Base-by-base conservation (phyloP, 2,797 vertebrate species). In the Chelonia mydas region DNA sequence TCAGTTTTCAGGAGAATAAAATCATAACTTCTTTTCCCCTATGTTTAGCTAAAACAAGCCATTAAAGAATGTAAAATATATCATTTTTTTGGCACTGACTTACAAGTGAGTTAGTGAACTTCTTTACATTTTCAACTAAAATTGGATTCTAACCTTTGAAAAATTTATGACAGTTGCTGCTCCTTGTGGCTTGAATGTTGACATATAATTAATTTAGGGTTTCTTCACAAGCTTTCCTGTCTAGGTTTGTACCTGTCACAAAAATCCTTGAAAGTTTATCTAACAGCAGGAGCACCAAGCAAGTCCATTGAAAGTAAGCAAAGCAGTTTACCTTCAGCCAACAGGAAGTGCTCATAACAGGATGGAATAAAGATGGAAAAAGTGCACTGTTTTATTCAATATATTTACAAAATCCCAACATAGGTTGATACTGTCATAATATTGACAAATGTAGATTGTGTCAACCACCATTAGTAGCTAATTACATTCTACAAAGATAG, bases 181-280 rank as follows among this genome's bases (percentile, higher is more conserved):
- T 98, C 98, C 98, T 98, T 98, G 97, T 98, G 98, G 98, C 98
- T 98, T 98, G 97, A 98, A 97, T 97, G 98, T 97, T 98, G 98
- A 97, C 97, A 96, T 98, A 98, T 98, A 98, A 98, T 98, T 98
- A 98, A 98, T 98, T 98, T 98, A 96, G 96, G 95, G 97, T 98
- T 98, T 98, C 98, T 97, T 98, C 97, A 88, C 79, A 94, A 97
- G 96, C 96, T 97, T 98, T 98, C 97, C 97, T 98, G 97, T 97
- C 97, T 97, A 97, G 94, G 96, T 98, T 98, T 98, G 97, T 98
- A 98, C 97, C 97, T 98, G 98, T 97, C 98, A 98, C 96, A 98
- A 97, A 98, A 98, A 98, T 96, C 96, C 96, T 96, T 97, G 97
- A 93, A 97, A 97, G 97, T 98, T 98, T 98, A 98, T 98, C 98